Conservation (phyloP, 1,140 invertebrate genomes). For the Rhynchophorus ferrugineus region DNA sequence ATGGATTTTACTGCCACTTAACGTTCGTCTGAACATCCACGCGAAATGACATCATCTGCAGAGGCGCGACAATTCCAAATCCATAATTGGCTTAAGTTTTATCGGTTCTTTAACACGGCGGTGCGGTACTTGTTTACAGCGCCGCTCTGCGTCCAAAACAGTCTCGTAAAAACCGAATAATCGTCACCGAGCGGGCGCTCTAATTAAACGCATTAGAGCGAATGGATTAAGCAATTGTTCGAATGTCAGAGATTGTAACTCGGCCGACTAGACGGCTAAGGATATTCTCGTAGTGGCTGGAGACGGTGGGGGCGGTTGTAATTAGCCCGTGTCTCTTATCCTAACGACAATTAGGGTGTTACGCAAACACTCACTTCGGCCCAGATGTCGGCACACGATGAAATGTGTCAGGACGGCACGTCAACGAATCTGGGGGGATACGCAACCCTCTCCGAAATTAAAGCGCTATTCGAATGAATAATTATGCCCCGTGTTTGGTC, state of each 20-base stretch:
- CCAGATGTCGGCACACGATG: constrained; percentile 19
- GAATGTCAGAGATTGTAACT: constrained; percentile 13
- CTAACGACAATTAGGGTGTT: constrained; percentile 20
- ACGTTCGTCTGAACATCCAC: too few species aligned
- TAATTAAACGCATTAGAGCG: constrained; percentile 14
- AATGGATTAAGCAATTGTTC: constrained; percentile 21
- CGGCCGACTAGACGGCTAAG: constrained; percentile 11
- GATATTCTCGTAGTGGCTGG: constrained; percentile 18
- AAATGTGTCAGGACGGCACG: constrained; percentile 19
- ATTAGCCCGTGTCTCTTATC: constrained; percentile 19
- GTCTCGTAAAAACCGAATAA: constrained; percentile 9
- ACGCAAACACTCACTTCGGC: constrained; percentile 20
- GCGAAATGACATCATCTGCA: too few species aligned
- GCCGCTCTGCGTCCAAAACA: constrained; percentile 4
- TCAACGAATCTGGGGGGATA: constrained; percentile 11
- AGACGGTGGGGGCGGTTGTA: constrained; percentile 15
- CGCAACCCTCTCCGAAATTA: constrained; percentile 9
- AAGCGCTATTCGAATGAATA: constrained; percentile 14
- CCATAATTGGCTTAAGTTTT: background rate
- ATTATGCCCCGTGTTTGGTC: constrained; percentile 10
- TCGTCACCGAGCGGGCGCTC: constrained; percentile 8
- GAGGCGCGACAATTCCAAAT: too few species aligned
- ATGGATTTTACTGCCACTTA: too few species aligned
- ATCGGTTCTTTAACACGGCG: background rate
- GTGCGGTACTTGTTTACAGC: too few species aligned